Base-by-base conservation (phyloP, 2,113 vertebrate species). In the Neogobius melanostomus region DNA sequence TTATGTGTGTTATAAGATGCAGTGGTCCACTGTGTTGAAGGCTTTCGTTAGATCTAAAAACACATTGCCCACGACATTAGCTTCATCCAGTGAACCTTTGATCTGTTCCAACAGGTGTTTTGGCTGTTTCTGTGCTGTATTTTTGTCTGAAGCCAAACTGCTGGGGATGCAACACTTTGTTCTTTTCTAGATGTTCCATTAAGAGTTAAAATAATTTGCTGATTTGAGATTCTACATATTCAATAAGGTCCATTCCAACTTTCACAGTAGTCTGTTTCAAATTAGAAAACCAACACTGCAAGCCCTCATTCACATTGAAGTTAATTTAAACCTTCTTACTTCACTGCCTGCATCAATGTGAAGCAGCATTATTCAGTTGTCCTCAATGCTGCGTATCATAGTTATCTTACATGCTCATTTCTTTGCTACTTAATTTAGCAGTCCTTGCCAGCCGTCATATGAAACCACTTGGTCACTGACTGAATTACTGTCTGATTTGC, bases 401-500 rank as follows among this genome's bases (percentile, higher is more conserved):
- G 79, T 83, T 64, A 60, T 45, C 44, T 49, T 59, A 53, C 64
- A 71, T 45, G 54, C 62, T 72, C 14, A 69, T 76, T 78, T 77
- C 45, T 78, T 65, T 21, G 36, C 62, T 16, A 42, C 69, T 56
- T 78, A 67, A 80, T 87, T 85, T 76, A 67, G 68, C 80, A 68
- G 67, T 68, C 60, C 44, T 66, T 54, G 68, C 77, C 59, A 61
- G 60, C 69, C 46, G 61, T 74, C 72, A 44, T n/a, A 70, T 63
- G 64, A 80, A 79, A 62, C 60, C 10, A 59, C 67, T 78, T 80
- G 73, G 77, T 68, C 79, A 65, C 43, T 73, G 70, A 63, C 67
- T 80, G 74, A 80, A 77, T 85, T 79, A 69, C 56, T 1, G 77
- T 68, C 77, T 66, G 74, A 85, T 85, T 68, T 80, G 74, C 79